Evolutionary conservation across 2,113 vertebrate genomes (phyloP).

Genomic region (Pollachius pollachius): DNA sequence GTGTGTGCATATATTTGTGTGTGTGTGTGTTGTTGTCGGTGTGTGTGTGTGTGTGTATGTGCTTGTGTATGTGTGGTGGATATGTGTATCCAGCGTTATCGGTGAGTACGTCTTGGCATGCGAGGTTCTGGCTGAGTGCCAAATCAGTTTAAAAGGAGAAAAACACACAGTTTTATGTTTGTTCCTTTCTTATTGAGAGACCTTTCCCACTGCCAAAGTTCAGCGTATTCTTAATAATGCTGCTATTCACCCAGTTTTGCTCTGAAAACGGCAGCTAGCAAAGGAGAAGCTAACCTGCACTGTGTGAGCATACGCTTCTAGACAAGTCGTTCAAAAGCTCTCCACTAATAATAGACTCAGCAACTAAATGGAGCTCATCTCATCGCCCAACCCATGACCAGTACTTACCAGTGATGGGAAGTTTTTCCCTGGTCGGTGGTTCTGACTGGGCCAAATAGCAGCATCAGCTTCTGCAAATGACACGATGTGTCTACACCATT

Average conservation of each 20-base stretch:
- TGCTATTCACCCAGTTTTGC: constrained; percentile 11
- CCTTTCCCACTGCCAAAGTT: constrained; percentile 13
- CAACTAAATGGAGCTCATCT: constrained; percentile 11
- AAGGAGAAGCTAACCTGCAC: constrained; percentile 5
- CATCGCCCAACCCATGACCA: too few relatives aligned
- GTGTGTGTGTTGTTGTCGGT: neutral
- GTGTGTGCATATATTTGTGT: neutral
- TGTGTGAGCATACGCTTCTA: neutral
- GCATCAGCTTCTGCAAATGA: too few relatives aligned
- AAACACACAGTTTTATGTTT: constrained; percentile 9
- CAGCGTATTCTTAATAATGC: constrained; percentile 24
- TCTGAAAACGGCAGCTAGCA: constrained; percentile 12
- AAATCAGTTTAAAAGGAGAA: constrained; percentile 9
- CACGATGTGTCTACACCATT: too few relatives aligned
- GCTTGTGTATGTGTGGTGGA: neutral
- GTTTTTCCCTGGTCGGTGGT: too few relatives aligned
- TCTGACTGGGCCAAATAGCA: too few relatives aligned
- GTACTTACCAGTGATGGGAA: too few relatives aligned
- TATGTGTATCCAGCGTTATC: neutral
- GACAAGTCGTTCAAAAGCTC: neutral
- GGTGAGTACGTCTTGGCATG: too few relatives aligned
- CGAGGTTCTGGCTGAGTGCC: neutral
- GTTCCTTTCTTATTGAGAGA: constrained; percentile 3
- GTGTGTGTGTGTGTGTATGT: neutral
- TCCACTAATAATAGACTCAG: constrained; percentile 12